Base-by-base conservation (phyloP, 2,888 invertebrate genomes). In the Epiblema foenella region DNA sequence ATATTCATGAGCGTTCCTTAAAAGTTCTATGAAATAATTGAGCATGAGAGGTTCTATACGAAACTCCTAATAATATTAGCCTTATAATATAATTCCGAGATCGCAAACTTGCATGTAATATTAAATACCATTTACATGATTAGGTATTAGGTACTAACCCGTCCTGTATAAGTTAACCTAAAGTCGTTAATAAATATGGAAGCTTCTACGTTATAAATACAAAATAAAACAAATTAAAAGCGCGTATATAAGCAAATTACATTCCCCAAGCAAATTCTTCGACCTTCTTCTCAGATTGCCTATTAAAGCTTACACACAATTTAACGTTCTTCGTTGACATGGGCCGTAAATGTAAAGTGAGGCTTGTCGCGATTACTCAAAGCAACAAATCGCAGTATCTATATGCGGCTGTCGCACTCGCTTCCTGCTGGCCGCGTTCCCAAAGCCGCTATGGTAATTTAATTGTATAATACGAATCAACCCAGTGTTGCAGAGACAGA, bases 361-460 rank as follows among this genome's bases (percentile, higher is more conserved):
- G 54, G 52, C 39, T 64, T 64, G 72, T 69, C 68, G 66, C 74
- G 70, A 70, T 68, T 71, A 68, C 67, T 73, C 58, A 62, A 66
- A 70, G 68, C 72, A 66, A 72, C 77, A 76, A 78, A 80, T 79
- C 78, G 75, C 72, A 82, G 84, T 85, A 88, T 90, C 88, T 88
- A 85, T 89, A 89, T 89, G 89, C 89, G 81, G 79, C 78, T 79
- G 80, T 75, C 82, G 79, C 77, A 77, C 74, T 72, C 78, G 84
- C 80, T 90, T 90, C 89, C 90, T 90, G 89, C 86, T 89, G 88
- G 86, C 90, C 89, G 88, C 85, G 89, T 86, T 90, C 88, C 80
- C 80, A 74, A 83, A 83, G 81, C 82, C 79, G 81, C 85, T 89
- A 89, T 90, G 89, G 85, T 89, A 89, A 90, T 90, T 88, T 87